Evolutionary conservation across 2,113 vertebrate genomes (phyloP).

Genomic region (Tragelaphus scriptus): DNA sequence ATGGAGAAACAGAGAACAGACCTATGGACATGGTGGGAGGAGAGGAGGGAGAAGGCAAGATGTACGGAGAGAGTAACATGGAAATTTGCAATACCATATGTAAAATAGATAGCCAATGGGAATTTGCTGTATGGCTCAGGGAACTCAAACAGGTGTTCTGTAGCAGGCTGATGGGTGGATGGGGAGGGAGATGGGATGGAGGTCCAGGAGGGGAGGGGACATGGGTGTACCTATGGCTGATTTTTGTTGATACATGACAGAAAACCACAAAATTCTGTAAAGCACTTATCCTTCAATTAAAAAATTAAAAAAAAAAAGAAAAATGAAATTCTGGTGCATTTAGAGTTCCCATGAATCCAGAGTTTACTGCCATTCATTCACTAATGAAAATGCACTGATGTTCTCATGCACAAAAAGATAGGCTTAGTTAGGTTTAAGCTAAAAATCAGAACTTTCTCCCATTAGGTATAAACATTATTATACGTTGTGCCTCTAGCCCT

Average conservation of each 20-base stretch:
- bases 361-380: not conserved
- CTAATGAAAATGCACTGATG: not conserved
- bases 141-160: not conserved
- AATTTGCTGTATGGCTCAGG: not conserved
- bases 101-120: not conserved
- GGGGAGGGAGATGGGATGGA: not conserved
- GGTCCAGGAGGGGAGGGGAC: not conserved
- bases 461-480: not conserved
- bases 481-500: not conserved
- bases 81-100: not conserved
- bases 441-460: not conserved
- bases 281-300: not conserved
- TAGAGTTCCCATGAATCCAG: not conserved
- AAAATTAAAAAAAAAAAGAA: not conserved
- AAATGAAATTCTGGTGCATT: not conserved
- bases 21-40: not conserved
- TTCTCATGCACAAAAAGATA: not conserved
- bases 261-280: not conserved
- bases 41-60: not conserved
- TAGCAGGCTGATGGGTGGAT: not conserved
- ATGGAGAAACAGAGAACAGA: not conserved
- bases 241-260: not conserved
- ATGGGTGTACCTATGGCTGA: not conserved
- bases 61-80: not conserved
- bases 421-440: not conserved